Percentiles rank a stretch among this genome's conserved stretches.
These are phyloP conservation scores for Anoplopoma fimbria DNA, from an alignment of 2,113 vertebrate species.

Conservation along the genomic window DNA sequence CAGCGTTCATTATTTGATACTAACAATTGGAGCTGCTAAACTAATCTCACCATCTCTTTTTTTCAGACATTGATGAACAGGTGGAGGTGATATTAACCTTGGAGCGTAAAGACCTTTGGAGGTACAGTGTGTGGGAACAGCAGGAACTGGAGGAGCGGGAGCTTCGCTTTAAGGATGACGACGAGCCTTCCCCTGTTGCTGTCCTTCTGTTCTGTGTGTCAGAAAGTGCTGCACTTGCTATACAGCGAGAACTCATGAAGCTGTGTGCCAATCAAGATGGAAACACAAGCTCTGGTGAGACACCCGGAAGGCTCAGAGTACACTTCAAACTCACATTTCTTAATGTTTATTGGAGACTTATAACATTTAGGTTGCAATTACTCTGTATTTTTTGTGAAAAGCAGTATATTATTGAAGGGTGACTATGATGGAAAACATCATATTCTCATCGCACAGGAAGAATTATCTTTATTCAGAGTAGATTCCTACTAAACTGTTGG, in stretches of 20 bases:
- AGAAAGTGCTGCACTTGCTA: conserved; percentile 79
- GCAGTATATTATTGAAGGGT: no score
- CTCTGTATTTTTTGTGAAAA: no score
- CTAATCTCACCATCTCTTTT: not conserved
- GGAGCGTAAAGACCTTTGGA: conserved; percentile 58
- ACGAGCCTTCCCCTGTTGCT: conserved; percentile 28
- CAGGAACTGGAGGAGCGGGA: conserved; percentile 48
- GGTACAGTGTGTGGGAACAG: conserved; percentile 76
- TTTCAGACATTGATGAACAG: conserved; percentile 43
- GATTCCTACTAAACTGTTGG: no score
- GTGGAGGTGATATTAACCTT: conserved; percentile 46
- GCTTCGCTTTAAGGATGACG: not conserved
- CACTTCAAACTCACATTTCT: not conserved
- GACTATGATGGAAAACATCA: no score
- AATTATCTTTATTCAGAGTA: no score
- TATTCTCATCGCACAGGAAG: no score
- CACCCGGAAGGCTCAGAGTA: not conserved
- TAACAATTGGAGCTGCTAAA: no score
- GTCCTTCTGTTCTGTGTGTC: conserved; percentile 88
- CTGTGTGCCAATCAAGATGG: conserved; percentile 19
- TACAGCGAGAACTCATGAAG: conserved; percentile 71
- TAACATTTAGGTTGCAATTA: not conserved
- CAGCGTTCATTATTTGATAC: no score
- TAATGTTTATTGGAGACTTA: not conserved
- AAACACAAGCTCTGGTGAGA: conserved; percentile 53